Conservation (phyloP, 2,888 invertebrate species). For the Rhorus exstirpatorius region DNA sequence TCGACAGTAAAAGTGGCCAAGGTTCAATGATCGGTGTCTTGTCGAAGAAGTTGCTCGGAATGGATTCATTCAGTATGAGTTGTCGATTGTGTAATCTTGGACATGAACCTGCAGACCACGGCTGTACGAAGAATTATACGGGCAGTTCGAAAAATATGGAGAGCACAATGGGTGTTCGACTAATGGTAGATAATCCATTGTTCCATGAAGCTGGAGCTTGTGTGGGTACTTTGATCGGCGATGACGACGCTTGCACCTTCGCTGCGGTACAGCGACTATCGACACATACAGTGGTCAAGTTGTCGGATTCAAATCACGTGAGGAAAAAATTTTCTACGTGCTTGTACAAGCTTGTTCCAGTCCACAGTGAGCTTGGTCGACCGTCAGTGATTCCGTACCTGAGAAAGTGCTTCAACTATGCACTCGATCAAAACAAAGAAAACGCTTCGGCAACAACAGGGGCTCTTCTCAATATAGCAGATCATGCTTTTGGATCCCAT, state of each 20-base stretch:
- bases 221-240: slow-evolving; percentile 70
- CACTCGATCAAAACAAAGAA: slow-evolving; percentile 58
- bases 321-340: slow-evolving; percentile 8
- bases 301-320: slow-evolving; percentile 59
- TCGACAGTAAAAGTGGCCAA: slow-evolving; percentile 30
- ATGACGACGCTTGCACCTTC: slow-evolving; percentile 73
- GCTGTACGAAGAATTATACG: slow-evolving; percentile 66
- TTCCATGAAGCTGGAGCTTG: slow-evolving; percentile 62
- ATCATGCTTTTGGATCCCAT: slow-evolving; percentile 47
- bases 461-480: slow-evolving; percentile 47
- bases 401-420: slow-evolving; percentile 36
- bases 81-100: slow-evolving; percentile 53
- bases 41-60: slow-evolving; percentile 14
- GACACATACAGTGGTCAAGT: slow-evolving; percentile 61
- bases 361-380: slow-evolving; percentile 7
- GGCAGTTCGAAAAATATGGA: slow-evolving; percentile 77
- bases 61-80: slow-evolving; percentile 35
- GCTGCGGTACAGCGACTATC: slow-evolving; percentile 65
- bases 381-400: slow-evolving; percentile 56
- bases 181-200: slow-evolving; percentile 67
- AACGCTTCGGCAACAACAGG: slow-evolving; percentile 22
- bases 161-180: slow-evolving; percentile 69
- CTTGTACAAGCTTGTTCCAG: slow-evolving; percentile 20
- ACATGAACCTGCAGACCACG: slow-evolving; percentile 68
- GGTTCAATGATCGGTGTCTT: slow-evolving; percentile 28